Conservation (phyloP, 2,797 vertebrate species). For the Diglossa cyanea region DNA sequence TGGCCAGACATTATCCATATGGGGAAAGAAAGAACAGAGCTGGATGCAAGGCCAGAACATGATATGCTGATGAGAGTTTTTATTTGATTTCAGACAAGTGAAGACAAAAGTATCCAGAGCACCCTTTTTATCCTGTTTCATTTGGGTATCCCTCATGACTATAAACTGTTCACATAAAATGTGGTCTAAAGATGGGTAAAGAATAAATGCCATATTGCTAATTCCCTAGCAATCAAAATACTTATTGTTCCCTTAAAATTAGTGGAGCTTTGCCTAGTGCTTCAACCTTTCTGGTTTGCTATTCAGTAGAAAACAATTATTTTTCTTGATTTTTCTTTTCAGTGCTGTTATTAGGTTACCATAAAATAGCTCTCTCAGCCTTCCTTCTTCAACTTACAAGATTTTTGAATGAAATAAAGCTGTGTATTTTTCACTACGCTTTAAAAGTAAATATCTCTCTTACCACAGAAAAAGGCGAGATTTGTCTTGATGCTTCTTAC, state of each 20-base stretch:
- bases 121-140: not conserved
- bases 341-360: not conserved
- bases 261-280: not conserved
- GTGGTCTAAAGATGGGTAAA: not conserved
- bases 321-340: not conserved
- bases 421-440: not conserved
- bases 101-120: not conserved
- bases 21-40: not conserved
- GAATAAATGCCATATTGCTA: not conserved
- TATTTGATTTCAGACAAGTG: not conserved
- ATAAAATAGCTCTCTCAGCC: not conserved
- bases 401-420: not conserved
- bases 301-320: not conserved
- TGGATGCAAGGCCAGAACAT: not conserved
- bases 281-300: not conserved
- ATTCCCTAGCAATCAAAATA: not conserved
- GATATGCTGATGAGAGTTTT: not conserved
- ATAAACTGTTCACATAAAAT: not conserved
- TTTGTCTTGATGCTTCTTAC: not conserved
- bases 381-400: not conserved
- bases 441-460: not conserved
- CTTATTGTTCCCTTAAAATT: not conserved
- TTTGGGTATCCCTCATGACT: not conserved
- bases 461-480: not conserved
- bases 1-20: slow-evolving; percentile 32